Conservation (phyloP, 2,797 vertebrate genomes). For the Labroides dimidiatus region DNA sequence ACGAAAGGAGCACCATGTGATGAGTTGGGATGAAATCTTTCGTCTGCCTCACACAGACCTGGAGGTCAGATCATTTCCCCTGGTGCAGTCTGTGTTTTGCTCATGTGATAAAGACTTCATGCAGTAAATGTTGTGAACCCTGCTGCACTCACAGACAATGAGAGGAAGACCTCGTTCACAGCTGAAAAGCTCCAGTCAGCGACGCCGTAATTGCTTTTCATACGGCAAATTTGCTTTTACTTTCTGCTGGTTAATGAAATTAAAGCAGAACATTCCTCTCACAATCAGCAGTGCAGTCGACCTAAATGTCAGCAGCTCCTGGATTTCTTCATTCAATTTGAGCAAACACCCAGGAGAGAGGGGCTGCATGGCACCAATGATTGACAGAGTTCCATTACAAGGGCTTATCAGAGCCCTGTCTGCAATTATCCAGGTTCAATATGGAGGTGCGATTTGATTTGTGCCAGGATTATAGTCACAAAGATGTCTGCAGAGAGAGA, state of each 20-base stretch:
- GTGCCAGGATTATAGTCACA: slow-evolving; percentile 77
- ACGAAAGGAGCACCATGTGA: slow-evolving; percentile 21
- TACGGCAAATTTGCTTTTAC: slow-evolving; percentile 99
- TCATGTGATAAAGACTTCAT: slow-evolving; percentile 56
- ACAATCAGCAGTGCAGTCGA: slow-evolving; percentile 87
- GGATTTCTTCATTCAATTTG: slow-evolving; percentile 90
- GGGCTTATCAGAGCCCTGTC: slow-evolving; percentile 84
- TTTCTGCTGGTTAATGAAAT: slow-evolving; percentile 96
- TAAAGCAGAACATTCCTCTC: slow-evolving; percentile 93
- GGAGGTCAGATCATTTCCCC: slow-evolving; percentile 55
- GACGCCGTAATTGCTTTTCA: slow-evolving; percentile 97
- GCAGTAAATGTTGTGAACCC: slow-evolving; percentile 51
- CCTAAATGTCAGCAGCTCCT: slow-evolving; percentile 90
- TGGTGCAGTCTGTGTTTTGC: slow-evolving; percentile 39
- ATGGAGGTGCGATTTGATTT: slow-evolving; percentile 84
- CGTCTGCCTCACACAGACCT: slow-evolving; percentile 45
- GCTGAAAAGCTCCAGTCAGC: slow-evolving; percentile 90
- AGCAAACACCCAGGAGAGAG: slow-evolving; percentile 88
- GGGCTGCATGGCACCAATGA: slow-evolving; percentile 84
- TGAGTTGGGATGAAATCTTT: slow-evolving; percentile 27
- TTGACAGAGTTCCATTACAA: slow-evolving; percentile 95
- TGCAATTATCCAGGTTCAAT: slow-evolving; percentile 88
- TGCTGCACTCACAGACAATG: slow-evolving; percentile 53
- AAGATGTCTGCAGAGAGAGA: slow-evolving; percentile 66
- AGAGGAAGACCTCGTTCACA: slow-evolving; percentile 65